Evolutionary conservation across 2,113 vertebrate species (phyloP), one percentile per base, ranked within the genome.

Genomic region (Paramisgurnus dabryanus): DNA sequence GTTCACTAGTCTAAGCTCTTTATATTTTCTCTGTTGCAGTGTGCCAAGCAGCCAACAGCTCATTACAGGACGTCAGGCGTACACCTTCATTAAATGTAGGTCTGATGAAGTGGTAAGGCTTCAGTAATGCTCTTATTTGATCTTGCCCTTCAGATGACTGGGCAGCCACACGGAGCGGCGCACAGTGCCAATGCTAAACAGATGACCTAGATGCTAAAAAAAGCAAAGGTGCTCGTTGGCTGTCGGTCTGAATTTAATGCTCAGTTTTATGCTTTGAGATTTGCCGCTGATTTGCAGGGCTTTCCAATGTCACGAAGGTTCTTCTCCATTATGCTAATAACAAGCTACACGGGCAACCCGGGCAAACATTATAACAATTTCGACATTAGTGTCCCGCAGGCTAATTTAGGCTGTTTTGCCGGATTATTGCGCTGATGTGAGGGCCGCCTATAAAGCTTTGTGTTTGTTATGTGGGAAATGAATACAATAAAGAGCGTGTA

Each of bases 201-300:
- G 75, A 75, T 84, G 83, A 84, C 83, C 83, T 77, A 84, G 65
- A 85, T 82, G 80, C 83, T 85, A 82, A 85, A 85, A 85, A 72
- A 61, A 85, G 70, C 67, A 65, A 82, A 79, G 83, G 83, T 84
- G 83, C 75, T 79, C 69, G 75, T 75, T 65, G 75, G 8, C 77
- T 76, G 76, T 86, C 79, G 70, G 67, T 57, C 45, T 41, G 49
- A 83, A 82, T 84, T 86, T 81, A 78, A 84, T 80, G 80, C 82
- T 82, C 74, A 73, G 82, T 66, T 80, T 41, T 10, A 8, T 27
- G 64, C 80, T 58, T 81, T 76, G 55, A 76, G 27, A 84, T 15
- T 10, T 7, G n/a, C 55, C 69, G 82, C 76, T 82, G 77, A 78
- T 76, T 85, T 80, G 67, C 80, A 15, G 63, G 73, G 76, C 60